Percentiles rank a stretch among this genome's conserved stretches.
Evolutionary conservation across 2,888 invertebrate genomes (phyloP).

Genomic region (Caenorhabditis sp.): DNA sequence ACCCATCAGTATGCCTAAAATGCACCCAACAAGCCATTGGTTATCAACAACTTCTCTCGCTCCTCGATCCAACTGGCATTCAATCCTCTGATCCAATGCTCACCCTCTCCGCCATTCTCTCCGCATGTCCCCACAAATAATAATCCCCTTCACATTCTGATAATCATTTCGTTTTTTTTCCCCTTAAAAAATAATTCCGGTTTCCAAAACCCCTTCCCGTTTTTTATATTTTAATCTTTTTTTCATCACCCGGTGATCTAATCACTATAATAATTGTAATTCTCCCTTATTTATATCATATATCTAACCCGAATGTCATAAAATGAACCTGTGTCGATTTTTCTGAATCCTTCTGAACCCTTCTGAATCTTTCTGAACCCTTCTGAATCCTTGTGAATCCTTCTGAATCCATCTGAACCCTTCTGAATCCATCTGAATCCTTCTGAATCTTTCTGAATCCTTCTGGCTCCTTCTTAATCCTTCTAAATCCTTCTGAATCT

Average conservation of each 20-base stretch:
- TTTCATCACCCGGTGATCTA: background rate
- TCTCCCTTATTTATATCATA: background rate
- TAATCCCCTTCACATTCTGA: conserved; percentile 1
- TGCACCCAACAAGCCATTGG: conserved; percentile 55
- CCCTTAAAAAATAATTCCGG: background rate
- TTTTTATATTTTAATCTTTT: background rate
- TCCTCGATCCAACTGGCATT: conserved; percentile 41
- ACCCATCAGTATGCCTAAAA: conserved; percentile 29
- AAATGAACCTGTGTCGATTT: no score
- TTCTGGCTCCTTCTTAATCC: no score
- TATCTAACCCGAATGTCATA: background rate
- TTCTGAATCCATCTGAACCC: no score
- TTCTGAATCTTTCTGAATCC: no score
- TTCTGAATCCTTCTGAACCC: no score
- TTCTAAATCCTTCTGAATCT: no score
- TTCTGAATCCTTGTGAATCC: no score
- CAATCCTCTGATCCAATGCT: conserved; percentile 45
- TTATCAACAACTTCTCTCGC: conserved; percentile 52
- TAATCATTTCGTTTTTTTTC: background rate
- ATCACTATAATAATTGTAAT: background rate
- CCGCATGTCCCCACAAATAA: conserved; percentile 48
- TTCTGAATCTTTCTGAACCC: no score
- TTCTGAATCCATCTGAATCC: no score
- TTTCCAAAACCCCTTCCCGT: background rate
- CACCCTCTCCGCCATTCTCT: conserved; percentile 48